Evolutionary conservation across 2,113 vertebrate species (phyloP).

Genomic region (Pipa parva): DNA sequence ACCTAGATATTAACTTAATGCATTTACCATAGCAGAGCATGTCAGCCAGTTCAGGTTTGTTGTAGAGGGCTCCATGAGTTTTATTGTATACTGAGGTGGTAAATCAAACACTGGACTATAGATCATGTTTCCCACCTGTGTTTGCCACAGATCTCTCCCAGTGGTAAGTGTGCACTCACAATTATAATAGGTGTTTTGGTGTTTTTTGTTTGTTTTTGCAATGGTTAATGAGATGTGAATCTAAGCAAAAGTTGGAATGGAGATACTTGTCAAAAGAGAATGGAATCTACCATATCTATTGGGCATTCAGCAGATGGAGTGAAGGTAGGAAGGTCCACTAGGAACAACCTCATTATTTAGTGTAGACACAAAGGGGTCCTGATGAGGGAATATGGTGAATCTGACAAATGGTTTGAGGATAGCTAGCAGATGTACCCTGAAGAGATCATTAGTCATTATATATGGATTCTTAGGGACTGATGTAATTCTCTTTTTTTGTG

Average conservation of each 20-base stretch:
- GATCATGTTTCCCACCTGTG: not conserved
- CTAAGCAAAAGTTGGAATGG: slow-evolving; percentile 5
- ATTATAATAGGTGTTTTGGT: too few relatives aligned
- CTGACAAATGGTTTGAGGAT: slow-evolving; percentile 32
- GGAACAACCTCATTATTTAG: slow-evolving; percentile 24
- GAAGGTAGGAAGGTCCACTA: slow-evolving; percentile 9
- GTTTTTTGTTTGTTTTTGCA: not conserved
- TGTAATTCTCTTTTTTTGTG: slow-evolving; percentile 21
- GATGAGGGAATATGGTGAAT: slow-evolving; percentile 20
- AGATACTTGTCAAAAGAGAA: slow-evolving; percentile 16
- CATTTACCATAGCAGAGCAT: slow-evolving; percentile 27
- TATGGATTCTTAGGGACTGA: slow-evolving; percentile 26
- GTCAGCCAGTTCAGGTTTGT: not conserved
- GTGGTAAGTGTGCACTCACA: too few relatives aligned
- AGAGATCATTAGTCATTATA: slow-evolving; percentile 37
- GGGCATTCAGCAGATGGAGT: slow-evolving; percentile 18
- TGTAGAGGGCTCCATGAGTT: not conserved
- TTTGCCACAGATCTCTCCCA: not conserved
- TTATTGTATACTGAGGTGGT: not conserved
- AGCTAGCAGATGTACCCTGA: slow-evolving; percentile 36
- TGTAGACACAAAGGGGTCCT: slow-evolving; percentile 27
- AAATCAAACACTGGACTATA: not conserved
- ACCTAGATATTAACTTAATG: slow-evolving; percentile 11
- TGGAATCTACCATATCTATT: slow-evolving; percentile 8
- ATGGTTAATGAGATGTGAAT: slow-evolving; percentile 4